A percentile compares a stretch with the other conserved stretches of the same genome.
Conservation (phyloP, 2,113 vertebrate genomes). For the Phainopepla nitens region DNA sequence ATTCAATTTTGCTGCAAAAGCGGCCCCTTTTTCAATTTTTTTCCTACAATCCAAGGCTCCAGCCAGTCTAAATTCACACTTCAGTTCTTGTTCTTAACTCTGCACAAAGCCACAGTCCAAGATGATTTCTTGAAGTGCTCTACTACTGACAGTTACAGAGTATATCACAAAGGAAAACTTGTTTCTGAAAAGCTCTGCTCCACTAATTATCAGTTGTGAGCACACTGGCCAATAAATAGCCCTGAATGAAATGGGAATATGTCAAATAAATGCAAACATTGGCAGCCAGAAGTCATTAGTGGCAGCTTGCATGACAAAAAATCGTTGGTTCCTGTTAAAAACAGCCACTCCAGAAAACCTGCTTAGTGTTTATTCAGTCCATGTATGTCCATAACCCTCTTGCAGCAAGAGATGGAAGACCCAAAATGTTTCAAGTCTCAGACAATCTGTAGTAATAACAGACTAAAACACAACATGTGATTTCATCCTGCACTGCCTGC, state of each 20-base stretch:
- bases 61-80: neutral
- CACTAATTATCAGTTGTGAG: neutral
- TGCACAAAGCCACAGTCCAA: neutral
- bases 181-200: neutral
- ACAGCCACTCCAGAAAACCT: neutral
- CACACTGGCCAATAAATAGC: neutral
- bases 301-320: slow-evolving; percentile 19
- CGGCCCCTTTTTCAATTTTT: fast-evolving
- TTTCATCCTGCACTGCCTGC: neutral
- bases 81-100: neutral
- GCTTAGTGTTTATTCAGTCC: neutral
- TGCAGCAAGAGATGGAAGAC: neutral
- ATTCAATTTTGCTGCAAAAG: neutral
- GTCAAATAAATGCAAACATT: slow-evolving; percentile 16
- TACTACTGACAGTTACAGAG: neutral
- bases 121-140: neutral
- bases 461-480: neutral
- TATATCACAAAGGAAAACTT: neutral
- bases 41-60: neutral
- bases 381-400: neutral
- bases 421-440: neutral
- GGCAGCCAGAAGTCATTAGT: slow-evolving; percentile 2
- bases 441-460: neutral
- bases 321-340: neutral
- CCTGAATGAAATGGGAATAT: neutral